phyloP scores from a whole-genome alignment of 2,888 invertebrate genomes.

The Mesoligia furuncula region DNA sequence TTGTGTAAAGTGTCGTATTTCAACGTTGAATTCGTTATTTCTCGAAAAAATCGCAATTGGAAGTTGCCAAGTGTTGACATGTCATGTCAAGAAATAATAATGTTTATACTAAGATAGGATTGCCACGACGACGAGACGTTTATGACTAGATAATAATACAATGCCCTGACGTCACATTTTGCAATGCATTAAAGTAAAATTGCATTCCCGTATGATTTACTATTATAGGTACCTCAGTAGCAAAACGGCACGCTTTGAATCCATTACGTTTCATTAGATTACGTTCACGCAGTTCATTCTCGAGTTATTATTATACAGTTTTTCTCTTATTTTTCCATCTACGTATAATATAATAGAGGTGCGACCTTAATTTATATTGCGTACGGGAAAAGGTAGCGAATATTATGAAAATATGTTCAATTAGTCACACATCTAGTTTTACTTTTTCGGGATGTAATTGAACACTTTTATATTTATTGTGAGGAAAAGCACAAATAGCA shows the following conservation, averaged over 20 bases:
- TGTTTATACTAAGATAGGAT: not conserved
- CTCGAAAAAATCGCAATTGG: too few species aligned
- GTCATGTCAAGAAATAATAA: not conserved
- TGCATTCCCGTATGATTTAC: conserved; percentile 57
- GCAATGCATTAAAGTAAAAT: conserved; percentile 67
- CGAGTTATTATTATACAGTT: conserved; percentile 21
- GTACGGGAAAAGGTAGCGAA: conserved; percentile 15
- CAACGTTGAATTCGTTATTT: too few species aligned
- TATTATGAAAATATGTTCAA: conserved; percentile 6
- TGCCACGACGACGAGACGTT: not conserved
- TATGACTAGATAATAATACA: conserved; percentile 9
- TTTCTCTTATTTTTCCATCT: conserved; percentile 31
- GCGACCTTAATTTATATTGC: conserved; percentile 36
- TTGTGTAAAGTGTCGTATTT: too few species aligned
- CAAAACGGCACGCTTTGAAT: conserved; percentile 45
- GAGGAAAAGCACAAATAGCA: not conserved
- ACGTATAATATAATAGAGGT: conserved; percentile 19
- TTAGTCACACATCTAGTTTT: conserved; percentile 15
- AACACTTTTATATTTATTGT: not conserved
- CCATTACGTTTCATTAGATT: conserved; percentile 55
- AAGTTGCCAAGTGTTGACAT: too few species aligned
- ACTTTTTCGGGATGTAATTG: not conserved
- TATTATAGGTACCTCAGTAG: conserved; percentile 23
- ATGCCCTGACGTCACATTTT: conserved; percentile 28
- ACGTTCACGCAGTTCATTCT: conserved; percentile 30